Conservation (phyloP, 2,888 invertebrate species). For the Neuroscelio doddi region DNA sequence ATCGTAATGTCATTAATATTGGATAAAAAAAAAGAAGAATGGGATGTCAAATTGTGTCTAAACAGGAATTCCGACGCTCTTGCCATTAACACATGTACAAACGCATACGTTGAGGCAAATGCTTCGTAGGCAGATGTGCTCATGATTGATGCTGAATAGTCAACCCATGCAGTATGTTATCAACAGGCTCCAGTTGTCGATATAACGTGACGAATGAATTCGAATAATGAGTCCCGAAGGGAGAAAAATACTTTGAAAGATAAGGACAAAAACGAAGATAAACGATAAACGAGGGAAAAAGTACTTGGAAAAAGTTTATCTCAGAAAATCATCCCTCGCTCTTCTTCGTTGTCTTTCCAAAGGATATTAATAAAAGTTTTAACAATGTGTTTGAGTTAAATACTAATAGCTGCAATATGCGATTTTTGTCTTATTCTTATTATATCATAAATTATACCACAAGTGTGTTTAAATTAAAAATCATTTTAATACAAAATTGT, state of each 20-base stretch:
- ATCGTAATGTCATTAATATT: slow-evolving; percentile 1
- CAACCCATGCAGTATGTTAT: slow-evolving; percentile 26
- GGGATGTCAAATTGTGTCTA: slow-evolving; percentile 18
- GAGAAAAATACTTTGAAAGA: slow-evolving; percentile 24
- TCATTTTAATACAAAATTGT: too few relatives aligned
- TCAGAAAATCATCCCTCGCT: slow-evolving; percentile 19
- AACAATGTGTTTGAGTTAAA: neutral
- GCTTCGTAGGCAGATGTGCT: slow-evolving; percentile 29
- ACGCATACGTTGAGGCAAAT: slow-evolving; percentile 26
- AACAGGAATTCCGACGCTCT: slow-evolving; percentile 24
- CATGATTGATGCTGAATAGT: slow-evolving; percentile 46
- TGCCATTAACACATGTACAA: slow-evolving; percentile 33
- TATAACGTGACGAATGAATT: slow-evolving; percentile 56
- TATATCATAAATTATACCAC: too few relatives aligned
- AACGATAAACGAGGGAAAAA: slow-evolving; percentile 18
- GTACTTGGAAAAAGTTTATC: slow-evolving; percentile 19
- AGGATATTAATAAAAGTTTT: neutral
- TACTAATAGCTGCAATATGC: neutral
- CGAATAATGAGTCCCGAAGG: slow-evolving; percentile 46
- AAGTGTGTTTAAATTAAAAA: too few relatives aligned
- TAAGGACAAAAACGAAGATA: slow-evolving; percentile 35
- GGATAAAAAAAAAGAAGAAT: neutral
- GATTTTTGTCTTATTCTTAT: too few relatives aligned
- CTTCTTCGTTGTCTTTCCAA: neutral
- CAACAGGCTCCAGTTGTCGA: slow-evolving; percentile 43